Evolutionary conservation across 2,888 invertebrate species (phyloP).

Genomic region (Thera britannica): DNA sequence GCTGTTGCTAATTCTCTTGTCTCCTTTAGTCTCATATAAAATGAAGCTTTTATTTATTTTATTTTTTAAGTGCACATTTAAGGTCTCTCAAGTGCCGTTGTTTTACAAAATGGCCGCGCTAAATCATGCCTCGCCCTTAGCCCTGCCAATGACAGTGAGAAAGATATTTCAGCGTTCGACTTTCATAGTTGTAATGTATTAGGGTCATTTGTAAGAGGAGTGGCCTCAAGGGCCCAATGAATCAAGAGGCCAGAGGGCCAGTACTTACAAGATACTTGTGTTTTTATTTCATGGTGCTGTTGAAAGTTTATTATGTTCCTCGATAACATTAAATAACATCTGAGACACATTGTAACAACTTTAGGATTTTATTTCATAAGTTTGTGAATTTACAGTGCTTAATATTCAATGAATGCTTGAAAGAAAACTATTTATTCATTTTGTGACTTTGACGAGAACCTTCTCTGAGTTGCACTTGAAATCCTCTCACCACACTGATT

Average conservation of each 20-base stretch:
- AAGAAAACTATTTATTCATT: too few species aligned
- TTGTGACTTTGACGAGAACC: too few species aligned
- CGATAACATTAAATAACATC: too few species aligned
- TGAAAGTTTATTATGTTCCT: background rate
- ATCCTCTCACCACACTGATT: too few species aligned
- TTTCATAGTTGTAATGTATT: constrained; percentile 47
- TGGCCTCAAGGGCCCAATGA: constrained; percentile 43
- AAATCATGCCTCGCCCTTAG: constrained; percentile 33
- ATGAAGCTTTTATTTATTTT: background rate
- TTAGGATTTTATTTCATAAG: background rate
- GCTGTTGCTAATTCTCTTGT: too few species aligned
- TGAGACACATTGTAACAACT: background rate
- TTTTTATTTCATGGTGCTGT: constrained; percentile 23
- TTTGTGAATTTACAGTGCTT: background rate
- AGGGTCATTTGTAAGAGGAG: constrained; percentile 45
- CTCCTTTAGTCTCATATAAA: too few species aligned
- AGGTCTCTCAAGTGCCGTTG: constrained; percentile 25
- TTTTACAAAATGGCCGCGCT: constrained; percentile 29
- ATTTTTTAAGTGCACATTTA: background rate
- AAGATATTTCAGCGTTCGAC: constrained; percentile 45
- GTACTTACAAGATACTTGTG: constrained; percentile 26
- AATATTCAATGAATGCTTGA: background rate
- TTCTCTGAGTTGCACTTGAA: too few species aligned
- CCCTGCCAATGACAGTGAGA: constrained; percentile 42
- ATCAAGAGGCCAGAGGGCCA: constrained; percentile 35